Evolutionary conservation across 2,797 vertebrate species (phyloP).

Genomic region (Cyprinella venusta): DNA sequence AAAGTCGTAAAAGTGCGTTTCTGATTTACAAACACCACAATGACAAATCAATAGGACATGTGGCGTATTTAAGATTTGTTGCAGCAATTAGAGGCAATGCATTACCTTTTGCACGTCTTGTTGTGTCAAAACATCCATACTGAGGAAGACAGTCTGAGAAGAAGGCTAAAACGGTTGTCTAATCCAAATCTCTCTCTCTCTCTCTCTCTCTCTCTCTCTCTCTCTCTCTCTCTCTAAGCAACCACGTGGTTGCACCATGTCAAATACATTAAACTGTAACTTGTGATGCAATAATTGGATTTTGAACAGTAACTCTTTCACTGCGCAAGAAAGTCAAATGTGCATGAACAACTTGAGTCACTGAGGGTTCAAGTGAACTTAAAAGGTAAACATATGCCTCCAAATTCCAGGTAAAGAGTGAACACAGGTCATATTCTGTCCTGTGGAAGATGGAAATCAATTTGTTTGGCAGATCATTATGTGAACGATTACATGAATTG

Average conservation of each 20-base stretch:
- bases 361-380: not conserved
- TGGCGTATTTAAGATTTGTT: not conserved
- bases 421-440: not conserved
- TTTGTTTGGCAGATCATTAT: not conserved
- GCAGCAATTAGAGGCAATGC: not conserved
- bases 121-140: conserved; percentile 75
- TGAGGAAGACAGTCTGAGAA: not conserved
- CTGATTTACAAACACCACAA: not conserved
- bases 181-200: conserved; percentile 49
- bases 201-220: conserved; percentile 13
- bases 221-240: too few species aligned
- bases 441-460: not conserved
- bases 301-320: conserved; percentile 62
- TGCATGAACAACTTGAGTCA: not conserved
- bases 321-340: not conserved
- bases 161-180: not conserved
- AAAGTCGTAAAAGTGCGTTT: not conserved
- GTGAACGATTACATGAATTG: not conserved
- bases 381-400: not conserved
- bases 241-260: conserved; percentile 60
- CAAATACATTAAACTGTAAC: conserved; percentile 57
- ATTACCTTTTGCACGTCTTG: conserved; percentile 73
- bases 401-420: conserved; percentile 1
- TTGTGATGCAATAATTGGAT: conserved; percentile 63
- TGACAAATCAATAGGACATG: not conserved